Base-by-base conservation (phyloP, 2,797 vertebrate genomes). In the Meriones psammophilus region DNA sequence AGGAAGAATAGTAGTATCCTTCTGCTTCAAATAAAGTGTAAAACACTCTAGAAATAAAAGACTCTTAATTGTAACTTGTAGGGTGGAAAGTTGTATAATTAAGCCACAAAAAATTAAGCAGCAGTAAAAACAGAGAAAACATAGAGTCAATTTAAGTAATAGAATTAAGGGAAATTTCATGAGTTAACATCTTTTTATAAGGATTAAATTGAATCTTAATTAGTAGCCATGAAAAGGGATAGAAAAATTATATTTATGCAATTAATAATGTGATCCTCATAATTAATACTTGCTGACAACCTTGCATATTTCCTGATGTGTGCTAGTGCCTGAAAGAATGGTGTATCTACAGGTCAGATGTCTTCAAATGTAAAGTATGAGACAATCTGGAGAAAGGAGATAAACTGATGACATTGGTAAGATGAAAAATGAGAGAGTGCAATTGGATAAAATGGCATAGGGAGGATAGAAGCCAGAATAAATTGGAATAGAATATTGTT, bases 121-220 rank as follows among this genome's bases (percentile, higher is more conserved):
- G 33, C 9, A 68, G 42, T 30, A 68, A 6, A 46, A 5, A 60
- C 39, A 85, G 76, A 81, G 64, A 62, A 81, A 69, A 24, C n/a
- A 83, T 3, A 4, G 18, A 50, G 54, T 71, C 17, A 60, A 88
- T 73, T 90, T 92, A 94, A 90, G 62, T 77, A 58, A 94, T 81
- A 85, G 33, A 90, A 94, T 80, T 94, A 96, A 74, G n/a, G 42
- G 18, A 92, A 80, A 42, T 50, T 89, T 91, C 60, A 88, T 30
- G 24, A 94, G 28, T 17, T 80, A 26, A 85, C 24, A 89, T 92
- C 54, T 28, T 73, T 92, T 77, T 36, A 89, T 96, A 46, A 96
- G 85, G 18, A 33, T 80, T 56, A 85, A 71, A 71, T 42, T 86
- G 50, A 86, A 92, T 89, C 36, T 86, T 66, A 74, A 39, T 18